A percentile compares a stretch with the other conserved stretches of the same genome.
These are phyloP conservation scores for Oxyruncus cristatus DNA, from an alignment of 2,113 vertebrate genomes.

Conservation along the genomic window DNA sequence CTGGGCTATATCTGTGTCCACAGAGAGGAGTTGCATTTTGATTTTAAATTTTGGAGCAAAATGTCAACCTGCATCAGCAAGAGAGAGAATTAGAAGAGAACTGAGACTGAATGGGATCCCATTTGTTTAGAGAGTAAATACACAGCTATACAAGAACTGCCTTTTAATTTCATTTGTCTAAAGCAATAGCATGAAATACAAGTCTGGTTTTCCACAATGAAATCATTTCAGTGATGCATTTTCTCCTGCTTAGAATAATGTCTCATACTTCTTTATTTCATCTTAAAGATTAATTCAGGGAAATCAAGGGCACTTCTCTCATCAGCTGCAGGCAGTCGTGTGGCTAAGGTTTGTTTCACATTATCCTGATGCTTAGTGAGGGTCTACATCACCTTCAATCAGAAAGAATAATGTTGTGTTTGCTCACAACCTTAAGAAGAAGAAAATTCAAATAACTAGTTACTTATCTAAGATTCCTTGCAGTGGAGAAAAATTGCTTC, in stretches of 20 bases:
- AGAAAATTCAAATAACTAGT: background rate
- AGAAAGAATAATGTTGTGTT: background rate
- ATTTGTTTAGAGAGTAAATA: slow-evolving; percentile 28
- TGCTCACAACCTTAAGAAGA: background rate
- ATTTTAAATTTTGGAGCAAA: slow-evolving; percentile 30
- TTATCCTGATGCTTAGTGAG: background rate
- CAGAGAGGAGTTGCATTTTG: background rate
- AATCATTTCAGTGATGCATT: background rate
- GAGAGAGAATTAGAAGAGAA: background rate
- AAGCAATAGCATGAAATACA: background rate
- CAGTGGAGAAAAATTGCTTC: background rate
- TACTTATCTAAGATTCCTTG: background rate
- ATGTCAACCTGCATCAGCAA: slow-evolving; percentile 23
- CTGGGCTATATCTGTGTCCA: background rate
- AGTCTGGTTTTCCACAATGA: background rate
- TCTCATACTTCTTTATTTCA: background rate
- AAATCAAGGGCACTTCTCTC: background rate
- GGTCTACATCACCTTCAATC: background rate
- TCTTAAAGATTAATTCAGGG: background rate
- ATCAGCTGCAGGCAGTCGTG: background rate
- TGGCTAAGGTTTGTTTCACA: background rate
- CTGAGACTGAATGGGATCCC: background rate
- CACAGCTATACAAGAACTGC: background rate
- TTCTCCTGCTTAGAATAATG: background rate
- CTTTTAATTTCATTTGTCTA: slow-evolving; percentile 9